Conservation (phyloP, 2,888 invertebrate genomes). For the Melieria picta region DNA sequence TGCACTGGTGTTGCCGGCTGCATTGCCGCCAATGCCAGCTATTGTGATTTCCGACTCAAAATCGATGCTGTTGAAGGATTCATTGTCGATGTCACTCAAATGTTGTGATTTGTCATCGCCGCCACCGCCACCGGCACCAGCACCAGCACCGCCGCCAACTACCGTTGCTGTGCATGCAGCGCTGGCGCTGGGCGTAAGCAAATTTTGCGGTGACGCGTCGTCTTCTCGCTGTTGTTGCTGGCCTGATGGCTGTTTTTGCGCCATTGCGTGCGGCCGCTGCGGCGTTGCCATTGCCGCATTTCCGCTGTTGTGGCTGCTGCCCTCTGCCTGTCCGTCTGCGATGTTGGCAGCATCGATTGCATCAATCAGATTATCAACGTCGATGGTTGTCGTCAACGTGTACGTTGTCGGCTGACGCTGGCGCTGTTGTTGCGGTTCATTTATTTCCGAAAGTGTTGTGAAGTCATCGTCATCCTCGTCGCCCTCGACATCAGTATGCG, state of each 20-base stretch:
- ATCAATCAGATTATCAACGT: constrained; percentile 47
- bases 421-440: constrained; percentile 60
- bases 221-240: constrained; percentile 31
- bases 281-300: constrained; percentile 46
- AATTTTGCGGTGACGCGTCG: constrained; percentile 53
- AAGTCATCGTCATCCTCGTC: constrained; percentile 59
- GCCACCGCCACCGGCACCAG: constrained; percentile 38
- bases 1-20: constrained; percentile 16
- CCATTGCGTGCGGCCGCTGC: constrained; percentile 34
- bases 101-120: constrained; percentile 65
- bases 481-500: constrained; percentile 53
- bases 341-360: constrained; percentile 41
- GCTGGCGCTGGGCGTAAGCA: constrained; percentile 46
- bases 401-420: constrained; percentile 40
- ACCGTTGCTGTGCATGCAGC: constrained; percentile 34
- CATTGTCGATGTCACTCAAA: constrained; percentile 66
- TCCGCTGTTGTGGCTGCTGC: constrained; percentile 9
- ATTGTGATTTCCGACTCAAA: constrained; percentile 66
- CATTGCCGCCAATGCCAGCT: constrained; percentile 42
- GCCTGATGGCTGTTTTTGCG: constrained; percentile 46
- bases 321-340: neutral
- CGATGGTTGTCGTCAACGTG: constrained; percentile 49
- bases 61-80: constrained; percentile 67
- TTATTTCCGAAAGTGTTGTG: constrained; percentile 63
- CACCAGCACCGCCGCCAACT: constrained; percentile 35